Percentiles rank a stretch among this genome's conserved stretches.
Evolutionary conservation across 2,797 vertebrate species (phyloP).

Genomic region (Eulemur mongoz): DNA sequence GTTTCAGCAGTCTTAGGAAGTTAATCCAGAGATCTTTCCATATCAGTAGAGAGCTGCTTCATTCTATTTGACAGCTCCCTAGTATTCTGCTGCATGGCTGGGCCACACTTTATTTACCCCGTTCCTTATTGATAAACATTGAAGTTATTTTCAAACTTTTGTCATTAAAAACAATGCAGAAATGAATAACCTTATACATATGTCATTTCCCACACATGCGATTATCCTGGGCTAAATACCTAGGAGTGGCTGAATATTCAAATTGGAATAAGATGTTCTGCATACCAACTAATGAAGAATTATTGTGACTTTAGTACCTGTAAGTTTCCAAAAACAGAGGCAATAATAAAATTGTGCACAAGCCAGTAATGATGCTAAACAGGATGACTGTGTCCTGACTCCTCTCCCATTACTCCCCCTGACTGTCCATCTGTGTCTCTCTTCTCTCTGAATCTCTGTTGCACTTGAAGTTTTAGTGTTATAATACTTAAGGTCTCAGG

Average conservation of each 20-base stretch:
- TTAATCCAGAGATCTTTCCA: not conserved
- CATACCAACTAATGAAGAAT: conserved; percentile 1
- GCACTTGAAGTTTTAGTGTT: not conserved
- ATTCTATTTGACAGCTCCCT: not conserved
- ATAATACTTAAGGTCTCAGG: not conserved
- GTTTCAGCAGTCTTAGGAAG: not conserved
- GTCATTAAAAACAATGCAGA: not conserved
- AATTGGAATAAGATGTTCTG: conserved; percentile 22
- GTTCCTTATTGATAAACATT: not conserved
- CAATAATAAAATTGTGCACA: not conserved
- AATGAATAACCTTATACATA: not conserved
- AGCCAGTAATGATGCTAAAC: not conserved
- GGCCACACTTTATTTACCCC: not conserved
- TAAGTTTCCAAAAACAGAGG: not conserved
- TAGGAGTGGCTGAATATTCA: not conserved
- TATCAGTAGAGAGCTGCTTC: not conserved
- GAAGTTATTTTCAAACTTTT: conserved; percentile 10
- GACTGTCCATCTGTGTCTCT: not conserved
- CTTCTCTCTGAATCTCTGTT: not conserved
- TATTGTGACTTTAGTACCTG: not conserved
- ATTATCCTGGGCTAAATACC: not conserved
- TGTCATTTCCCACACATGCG: not conserved
- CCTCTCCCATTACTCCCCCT: not conserved
- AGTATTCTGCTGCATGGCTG: not conserved
- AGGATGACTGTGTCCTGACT: not conserved